Evolutionary conservation across 2,888 invertebrate genomes (phyloP), one percentile per base, ranked within the genome.

Genomic region (Cactoblastis cactorum): DNA sequence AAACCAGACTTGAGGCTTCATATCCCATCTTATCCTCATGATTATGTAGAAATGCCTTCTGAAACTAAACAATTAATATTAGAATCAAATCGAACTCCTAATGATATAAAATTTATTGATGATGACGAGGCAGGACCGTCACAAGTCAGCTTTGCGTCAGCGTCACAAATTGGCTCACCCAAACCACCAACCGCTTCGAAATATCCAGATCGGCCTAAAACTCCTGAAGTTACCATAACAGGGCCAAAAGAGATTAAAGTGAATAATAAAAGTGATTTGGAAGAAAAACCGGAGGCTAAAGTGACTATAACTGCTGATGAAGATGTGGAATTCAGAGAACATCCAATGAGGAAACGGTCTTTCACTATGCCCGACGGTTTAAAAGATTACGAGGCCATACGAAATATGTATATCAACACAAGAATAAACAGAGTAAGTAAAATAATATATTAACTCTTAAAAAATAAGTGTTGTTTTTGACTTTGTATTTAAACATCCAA

Each of bases 361-460:
- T 91, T 92, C 45, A 94, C 94, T 0, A 83, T 93, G 67, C 94
- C 94, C 1, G 82, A 88, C 56, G 83, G 80, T 54, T 81, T 94
- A 43, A 91, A 93, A 64, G 90, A 90, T 28, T 80, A 92, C 71
- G 91, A 92, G 39, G 51, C 51, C 18, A 56, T 28, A 54, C 59
- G 37, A 59, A 61, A 49, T 49, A 55, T 48, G 45, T 50, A 49
- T 9, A 32, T 49, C 3, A 49, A 41, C 9, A 34, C 39, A 4
- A 22, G 12, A 33, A 41, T 41, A 19, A 49, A 15, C 15, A 39
- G 3, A 15, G 14, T 38, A 17, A 17, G 24, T 47, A 37, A 35
- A 28, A 3, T 28, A 1, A 9, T 28, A 28, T 9, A 6, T 9
- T 1, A 1, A 6, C 28, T 28, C n/a, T 6, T 8, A 28, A 28